These are phyloP conservation scores for Anoncus sp. DNA, from an alignment of 2,888 invertebrate species.

Conservation along the genomic window DNA sequence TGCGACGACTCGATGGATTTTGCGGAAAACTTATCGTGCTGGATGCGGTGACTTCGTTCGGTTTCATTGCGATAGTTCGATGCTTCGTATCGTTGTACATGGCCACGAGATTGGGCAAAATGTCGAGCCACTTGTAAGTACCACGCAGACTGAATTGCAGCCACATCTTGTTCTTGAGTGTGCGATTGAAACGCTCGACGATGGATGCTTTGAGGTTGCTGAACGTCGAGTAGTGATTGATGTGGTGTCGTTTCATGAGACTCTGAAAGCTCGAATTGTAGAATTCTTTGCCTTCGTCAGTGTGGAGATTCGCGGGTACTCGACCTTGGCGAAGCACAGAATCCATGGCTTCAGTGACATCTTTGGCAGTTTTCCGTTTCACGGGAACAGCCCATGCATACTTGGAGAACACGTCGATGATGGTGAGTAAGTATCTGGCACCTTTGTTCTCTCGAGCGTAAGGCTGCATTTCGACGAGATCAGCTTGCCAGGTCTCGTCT, in stretches of 20 bases:
- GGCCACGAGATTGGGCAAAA: slow-evolving; percentile 49
- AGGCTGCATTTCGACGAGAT: slow-evolving; percentile 77
- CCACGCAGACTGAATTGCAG: slow-evolving; percentile 51
- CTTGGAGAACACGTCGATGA: slow-evolving; percentile 79
- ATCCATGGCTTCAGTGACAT: slow-evolving; percentile 70
- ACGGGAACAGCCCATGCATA: slow-evolving; percentile 78
- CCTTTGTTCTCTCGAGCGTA: slow-evolving; percentile 73
- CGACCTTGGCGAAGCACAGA: slow-evolving; percentile 54
- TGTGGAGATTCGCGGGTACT: slow-evolving; percentile 58
- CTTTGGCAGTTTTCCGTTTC: slow-evolving; percentile 74
- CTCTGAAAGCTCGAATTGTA: slow-evolving; percentile 55
- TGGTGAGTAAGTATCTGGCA: slow-evolving; percentile 76
- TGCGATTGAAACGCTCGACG: slow-evolving; percentile 73
- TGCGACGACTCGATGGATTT: no score
- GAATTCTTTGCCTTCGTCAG: slow-evolving; percentile 60
- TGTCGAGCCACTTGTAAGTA: slow-evolving; percentile 63
- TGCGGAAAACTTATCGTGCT: no score
- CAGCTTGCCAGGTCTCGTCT: slow-evolving; percentile 82
- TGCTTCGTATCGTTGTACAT: slow-evolving; percentile 76
- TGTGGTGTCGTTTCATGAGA: slow-evolving; percentile 50
- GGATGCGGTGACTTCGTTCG: slow-evolving; percentile 75
- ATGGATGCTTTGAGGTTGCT: slow-evolving; percentile 72
- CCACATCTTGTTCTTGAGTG: slow-evolving; percentile 64
- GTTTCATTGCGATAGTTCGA: slow-evolving; percentile 76
- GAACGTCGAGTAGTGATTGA: slow-evolving; percentile 63